Conservation (phyloP, 2,113 vertebrate species). For the Tetrao urogallus region DNA sequence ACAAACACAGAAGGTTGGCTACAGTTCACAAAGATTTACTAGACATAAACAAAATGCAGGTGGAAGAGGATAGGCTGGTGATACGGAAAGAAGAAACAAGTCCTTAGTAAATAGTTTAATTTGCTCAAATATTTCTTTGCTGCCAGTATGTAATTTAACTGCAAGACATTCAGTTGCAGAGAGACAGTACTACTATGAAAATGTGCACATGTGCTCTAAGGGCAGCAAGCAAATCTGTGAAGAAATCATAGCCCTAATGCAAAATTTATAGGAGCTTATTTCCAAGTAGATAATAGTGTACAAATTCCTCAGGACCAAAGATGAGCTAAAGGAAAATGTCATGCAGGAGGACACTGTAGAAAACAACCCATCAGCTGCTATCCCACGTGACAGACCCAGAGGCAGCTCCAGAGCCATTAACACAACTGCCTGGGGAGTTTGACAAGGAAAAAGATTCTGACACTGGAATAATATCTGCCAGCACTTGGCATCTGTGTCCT, state of each 20-base stretch:
- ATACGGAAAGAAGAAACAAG: background rate
- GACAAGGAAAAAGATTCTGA: conserved; percentile 51
- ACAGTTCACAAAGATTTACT: background rate
- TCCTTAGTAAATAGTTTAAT: background rate
- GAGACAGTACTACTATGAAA: background rate
- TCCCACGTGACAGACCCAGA: conserved; percentile 54
- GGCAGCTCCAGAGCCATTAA: conserved; percentile 61
- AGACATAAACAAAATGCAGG: background rate
- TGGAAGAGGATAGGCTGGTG: background rate
- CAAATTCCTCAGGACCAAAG: conserved; percentile 60
- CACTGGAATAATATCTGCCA: conserved; percentile 60
- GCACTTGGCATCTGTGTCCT: conserved; percentile 56
- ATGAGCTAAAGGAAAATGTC: conserved; percentile 26
- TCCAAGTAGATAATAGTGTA: conserved; percentile 22
- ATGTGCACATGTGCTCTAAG: background rate
- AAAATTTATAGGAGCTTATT: conserved; percentile 51
- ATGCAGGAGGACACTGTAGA: conserved; percentile 22
- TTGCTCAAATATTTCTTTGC: background rate
- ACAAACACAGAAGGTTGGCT: background rate
- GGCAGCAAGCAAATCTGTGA: background rate
- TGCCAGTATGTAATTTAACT: background rate
- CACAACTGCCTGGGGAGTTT: conserved; percentile 53
- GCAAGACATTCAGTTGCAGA: background rate
- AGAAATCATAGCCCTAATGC: conserved; percentile 18
- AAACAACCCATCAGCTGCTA: conserved; percentile 41